Evolutionary conservation across 2,888 invertebrate genomes (phyloP), one percentile per base, ranked within the genome.

Genomic region (Drosophila imparisetae): DNA sequence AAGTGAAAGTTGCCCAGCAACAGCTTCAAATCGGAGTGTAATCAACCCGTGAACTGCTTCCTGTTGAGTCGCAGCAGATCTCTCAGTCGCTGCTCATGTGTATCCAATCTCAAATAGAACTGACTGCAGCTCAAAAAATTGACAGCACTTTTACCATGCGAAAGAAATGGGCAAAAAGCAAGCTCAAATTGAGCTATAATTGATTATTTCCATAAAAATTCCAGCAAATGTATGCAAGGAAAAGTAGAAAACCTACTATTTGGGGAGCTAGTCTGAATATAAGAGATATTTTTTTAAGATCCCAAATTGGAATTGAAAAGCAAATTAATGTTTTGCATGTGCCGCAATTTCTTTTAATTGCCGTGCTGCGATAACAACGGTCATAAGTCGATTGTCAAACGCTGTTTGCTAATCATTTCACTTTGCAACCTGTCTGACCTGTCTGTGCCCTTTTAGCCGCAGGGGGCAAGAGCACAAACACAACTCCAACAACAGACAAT

Each of bases 1-100:
- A 57, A 66, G 81, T 78, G 78, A 81, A 79, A 79, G 78, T 78
- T 57, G 50, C 58, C 49, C 63, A 57, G 40, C 60, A 49, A 32
- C 40, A 30, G 21, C 18, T 13, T 13, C n/a, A 36, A 32, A 34
- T 55, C 30, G 15, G 45, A 15, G 30, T 66, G 49, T 42, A 59
- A 63, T 69, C 71, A 64, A 69, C 10, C 49, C 53, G 64, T 42
- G 50, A 59, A 48, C 40, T 49, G 49, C n/a, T 61, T 77, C 66
- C 78, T 65, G 57, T 45, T 45, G 27, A 38, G 36, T 30, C 15
- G 38, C 32, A 40, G n/a, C 21, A 55, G n/a, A 6, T 38, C 38
- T 38, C 38, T 8, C 38, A 55, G 38, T 40, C 21, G 8, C 29
- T 61, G 30, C 42, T 57, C 57, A 57, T n/a, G 24, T 61, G 38